These are phyloP conservation scores for Malacoraja senta DNA, from an alignment of 2,797 vertebrate genomes.

Conservation along the genomic window DNA sequence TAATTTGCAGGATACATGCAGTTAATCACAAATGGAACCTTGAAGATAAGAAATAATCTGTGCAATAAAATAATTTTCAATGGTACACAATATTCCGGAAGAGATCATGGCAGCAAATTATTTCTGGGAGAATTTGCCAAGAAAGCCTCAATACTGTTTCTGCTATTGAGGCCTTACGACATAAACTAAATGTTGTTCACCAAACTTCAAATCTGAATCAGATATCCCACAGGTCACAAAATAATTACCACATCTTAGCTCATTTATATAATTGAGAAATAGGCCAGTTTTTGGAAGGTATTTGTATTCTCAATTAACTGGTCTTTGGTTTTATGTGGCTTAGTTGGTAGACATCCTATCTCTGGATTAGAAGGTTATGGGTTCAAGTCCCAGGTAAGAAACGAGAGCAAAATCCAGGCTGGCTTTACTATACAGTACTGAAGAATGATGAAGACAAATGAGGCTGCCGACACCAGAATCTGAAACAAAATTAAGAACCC, in stretches of 20 bases:
- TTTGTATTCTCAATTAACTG: not conserved
- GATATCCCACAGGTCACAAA: not conserved
- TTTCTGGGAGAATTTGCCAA: not conserved
- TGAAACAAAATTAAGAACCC: too few species aligned
- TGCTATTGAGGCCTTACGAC: not conserved
- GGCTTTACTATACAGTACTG: too few species aligned
- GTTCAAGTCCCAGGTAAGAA: too few species aligned
- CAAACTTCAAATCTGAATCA: not conserved
- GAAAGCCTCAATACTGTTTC: not conserved
- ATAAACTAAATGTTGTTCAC: not conserved
- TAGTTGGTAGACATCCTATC: too few species aligned
- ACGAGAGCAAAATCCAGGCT: too few species aligned
- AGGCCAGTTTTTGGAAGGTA: not conserved
- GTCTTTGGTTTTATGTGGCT: too few species aligned
- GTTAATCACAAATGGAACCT: not conserved
- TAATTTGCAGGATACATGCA: not conserved
- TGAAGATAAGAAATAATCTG: not conserved
- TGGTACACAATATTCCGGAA: not conserved
- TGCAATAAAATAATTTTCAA: not conserved
- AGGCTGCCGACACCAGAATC: too few species aligned
- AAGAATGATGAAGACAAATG: too few species aligned
- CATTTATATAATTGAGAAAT: not conserved
- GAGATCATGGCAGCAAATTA: not conserved
- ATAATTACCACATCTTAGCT: not conserved
- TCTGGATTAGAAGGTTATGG: too few species aligned